These are phyloP conservation scores for Montifringilla adamsi DNA, from an alignment of 2,113 vertebrate genomes.

Conservation along the genomic window DNA sequence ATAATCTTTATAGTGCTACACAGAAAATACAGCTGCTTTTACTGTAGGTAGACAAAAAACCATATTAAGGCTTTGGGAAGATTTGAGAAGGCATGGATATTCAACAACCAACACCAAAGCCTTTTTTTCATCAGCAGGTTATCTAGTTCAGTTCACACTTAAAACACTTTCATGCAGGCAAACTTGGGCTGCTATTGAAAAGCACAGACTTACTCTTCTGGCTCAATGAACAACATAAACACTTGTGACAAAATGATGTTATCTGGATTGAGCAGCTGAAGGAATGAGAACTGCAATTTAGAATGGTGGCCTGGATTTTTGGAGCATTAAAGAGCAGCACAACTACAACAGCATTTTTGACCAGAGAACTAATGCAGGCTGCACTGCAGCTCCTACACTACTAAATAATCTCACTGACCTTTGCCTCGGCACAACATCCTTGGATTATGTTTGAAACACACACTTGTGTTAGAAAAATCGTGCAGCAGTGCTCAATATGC, in stretches of 20 bases:
- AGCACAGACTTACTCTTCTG: neutral
- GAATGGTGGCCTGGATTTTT: neutral
- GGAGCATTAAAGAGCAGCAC: neutral
- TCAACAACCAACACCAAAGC: neutral
- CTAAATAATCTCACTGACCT: neutral
- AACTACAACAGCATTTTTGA: neutral
- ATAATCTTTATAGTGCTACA: neutral
- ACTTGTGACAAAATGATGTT: neutral
- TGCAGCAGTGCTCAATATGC: neutral
- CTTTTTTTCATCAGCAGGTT: neutral
- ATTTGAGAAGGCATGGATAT: neutral
- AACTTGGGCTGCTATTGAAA: neutral
- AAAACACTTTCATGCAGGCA: neutral
- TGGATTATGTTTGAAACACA: neutral
- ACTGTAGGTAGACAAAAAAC: neutral
- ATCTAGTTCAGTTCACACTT: neutral
- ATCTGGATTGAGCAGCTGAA: neutral
- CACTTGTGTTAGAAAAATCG: rapidly evolving
- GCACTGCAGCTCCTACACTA: neutral
- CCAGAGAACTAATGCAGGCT: neutral
- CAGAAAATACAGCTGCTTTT: neutral
- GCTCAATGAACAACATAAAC: neutral
- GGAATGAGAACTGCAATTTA: neutral
- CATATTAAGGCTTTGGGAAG: neutral
- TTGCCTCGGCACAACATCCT: neutral